Evolutionary conservation across 92 coral and sea anemone species (phyloP), one percentile per base, ranked within the genome.

Genomic region (Palythoa heliodiscus): DNA sequence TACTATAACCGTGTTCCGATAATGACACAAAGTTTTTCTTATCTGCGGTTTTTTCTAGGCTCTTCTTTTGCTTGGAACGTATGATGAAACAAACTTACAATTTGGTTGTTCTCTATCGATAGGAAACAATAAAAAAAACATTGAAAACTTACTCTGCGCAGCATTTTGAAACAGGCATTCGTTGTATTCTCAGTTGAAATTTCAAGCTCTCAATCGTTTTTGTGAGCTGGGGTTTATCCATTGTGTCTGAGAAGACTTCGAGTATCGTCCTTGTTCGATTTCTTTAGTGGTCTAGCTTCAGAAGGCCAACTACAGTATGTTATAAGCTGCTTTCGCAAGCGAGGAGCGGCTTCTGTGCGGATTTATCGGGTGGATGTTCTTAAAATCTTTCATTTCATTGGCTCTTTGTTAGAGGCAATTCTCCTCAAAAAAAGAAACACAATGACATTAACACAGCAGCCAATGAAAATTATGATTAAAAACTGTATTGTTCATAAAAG

Each of bases 131-230:
- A 29, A 50, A 68, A 57, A 68, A 86, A 70, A 19, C 12, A 48
- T 60, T 38, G 25, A 19, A 38, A 71, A 95, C 99, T 97, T 87
- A 97, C 99, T 97, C 99, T 73, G 92, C 91, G 48, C 98, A 95
- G 88, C 98, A 93, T 87, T 95, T 97, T 52, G 99, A 97, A 89
- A 97, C 96, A 6, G 99, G 99, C 86, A 97, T 83, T 63, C 99
- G 90, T 53, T 92, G 93, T 50, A 93, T 93, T 81, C 92, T 93
- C 78, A 97, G 90, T 88, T 97, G 99, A 72, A 91, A 94, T 88
- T 95, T 93, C 87, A 97, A 81, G 73, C 98, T 95, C 83, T 97
- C 99, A 71, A 97, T 97, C 8, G 99, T 97, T 87, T 97, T 97
- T 60, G 88, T 73, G 82, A 97, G 87, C 75, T 97, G 99, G 7